A percentile compares a stretch with the other conserved stretches of the same genome.
Conservation (phyloP, 2,888 invertebrate species). For the Lepetodrilus schrolli region DNA sequence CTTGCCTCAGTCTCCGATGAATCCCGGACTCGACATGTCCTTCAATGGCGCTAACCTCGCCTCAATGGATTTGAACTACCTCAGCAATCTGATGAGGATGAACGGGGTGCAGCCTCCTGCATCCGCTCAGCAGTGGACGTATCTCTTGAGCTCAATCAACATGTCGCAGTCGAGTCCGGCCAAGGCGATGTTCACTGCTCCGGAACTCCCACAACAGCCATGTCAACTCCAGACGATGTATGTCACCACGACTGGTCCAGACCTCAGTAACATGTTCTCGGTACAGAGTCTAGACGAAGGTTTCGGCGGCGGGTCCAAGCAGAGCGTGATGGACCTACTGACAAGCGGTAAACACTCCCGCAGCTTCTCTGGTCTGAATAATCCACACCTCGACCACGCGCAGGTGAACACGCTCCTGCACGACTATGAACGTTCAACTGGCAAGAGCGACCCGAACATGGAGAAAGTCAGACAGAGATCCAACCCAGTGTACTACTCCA, state of each 20-base stretch:
- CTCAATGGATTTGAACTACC: conserved; percentile 38
- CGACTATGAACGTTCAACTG: conserved; percentile 1
- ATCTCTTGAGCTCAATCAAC: conserved; percentile 52
- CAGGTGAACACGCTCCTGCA: conserved; percentile 2
- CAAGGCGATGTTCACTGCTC: background rate
- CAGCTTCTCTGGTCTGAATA: background rate
- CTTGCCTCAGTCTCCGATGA: background rate
- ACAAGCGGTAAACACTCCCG: background rate
- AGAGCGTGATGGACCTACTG: background rate
- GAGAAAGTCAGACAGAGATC: conserved; percentile 24
- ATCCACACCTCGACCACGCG: background rate
- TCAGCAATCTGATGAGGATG: conserved; percentile 61
- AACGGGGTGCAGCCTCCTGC: conserved; percentile 57
- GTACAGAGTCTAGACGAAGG: background rate
- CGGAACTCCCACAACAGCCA: background rate
- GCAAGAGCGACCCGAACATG: background rate
- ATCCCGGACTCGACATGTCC: background rate
- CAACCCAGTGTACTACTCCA: conserved; percentile 42
- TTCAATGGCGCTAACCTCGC: conserved; percentile 45
- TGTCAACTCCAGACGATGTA: conserved; percentile 22
- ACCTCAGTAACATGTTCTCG: conserved; percentile 25
- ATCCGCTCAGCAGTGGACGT: conserved; percentile 59
- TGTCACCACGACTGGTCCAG: conserved; percentile 19
- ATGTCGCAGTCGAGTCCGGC: conserved; percentile 33
- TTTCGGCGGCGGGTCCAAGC: background rate